A percentile compares a stretch with the other conserved stretches of the same genome.
phyloP scores from a whole-genome alignment of 2,113 vertebrate genomes.

The Megaleporinus macrocephalus region DNA sequence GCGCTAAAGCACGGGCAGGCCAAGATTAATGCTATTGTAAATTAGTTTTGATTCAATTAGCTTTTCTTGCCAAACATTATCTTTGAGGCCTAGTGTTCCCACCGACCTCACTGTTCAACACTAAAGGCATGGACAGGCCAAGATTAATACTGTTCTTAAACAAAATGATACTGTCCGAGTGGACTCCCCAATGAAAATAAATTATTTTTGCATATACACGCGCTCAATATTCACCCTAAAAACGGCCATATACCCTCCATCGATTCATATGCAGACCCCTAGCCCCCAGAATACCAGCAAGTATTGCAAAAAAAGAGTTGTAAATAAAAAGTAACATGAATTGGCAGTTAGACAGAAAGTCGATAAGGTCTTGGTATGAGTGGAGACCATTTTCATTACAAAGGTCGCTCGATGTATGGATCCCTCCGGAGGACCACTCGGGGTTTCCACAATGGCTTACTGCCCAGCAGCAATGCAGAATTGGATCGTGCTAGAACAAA shows the following conservation, averaged over 20 bases:
- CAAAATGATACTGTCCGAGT: conserved; percentile 26
- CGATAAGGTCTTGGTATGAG: conserved; percentile 32
- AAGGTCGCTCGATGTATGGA: conserved; percentile 39
- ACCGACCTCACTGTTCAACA: background rate
- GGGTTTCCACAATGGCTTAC: background rate
- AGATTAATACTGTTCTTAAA: conserved; percentile 20
- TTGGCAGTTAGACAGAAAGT: conserved; percentile 48
- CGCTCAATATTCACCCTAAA: conserved; percentile 5
- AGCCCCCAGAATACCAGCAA: conserved; percentile 25
- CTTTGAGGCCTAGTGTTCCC: background rate
- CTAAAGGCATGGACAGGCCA: background rate
- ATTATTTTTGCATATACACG: conserved; percentile 2
- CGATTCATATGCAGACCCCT: conserved; percentile 11
- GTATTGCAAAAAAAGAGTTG: conserved; percentile 15
- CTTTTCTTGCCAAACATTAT: no score
- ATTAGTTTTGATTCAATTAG: no score
- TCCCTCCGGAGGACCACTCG: conserved; percentile 17
- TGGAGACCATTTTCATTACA: conserved; percentile 47
- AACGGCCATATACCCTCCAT: conserved; percentile 2
- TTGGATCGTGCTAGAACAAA: background rate
- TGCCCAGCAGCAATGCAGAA: background rate
- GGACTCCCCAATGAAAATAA: background rate
- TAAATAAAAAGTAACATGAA: conserved; percentile 44
- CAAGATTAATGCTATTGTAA: conserved; percentile 13
- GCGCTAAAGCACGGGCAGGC: background rate